phyloP scores from a whole-genome alignment of 1,140 invertebrate genomes.

The Brachionus rubens region DNA sequence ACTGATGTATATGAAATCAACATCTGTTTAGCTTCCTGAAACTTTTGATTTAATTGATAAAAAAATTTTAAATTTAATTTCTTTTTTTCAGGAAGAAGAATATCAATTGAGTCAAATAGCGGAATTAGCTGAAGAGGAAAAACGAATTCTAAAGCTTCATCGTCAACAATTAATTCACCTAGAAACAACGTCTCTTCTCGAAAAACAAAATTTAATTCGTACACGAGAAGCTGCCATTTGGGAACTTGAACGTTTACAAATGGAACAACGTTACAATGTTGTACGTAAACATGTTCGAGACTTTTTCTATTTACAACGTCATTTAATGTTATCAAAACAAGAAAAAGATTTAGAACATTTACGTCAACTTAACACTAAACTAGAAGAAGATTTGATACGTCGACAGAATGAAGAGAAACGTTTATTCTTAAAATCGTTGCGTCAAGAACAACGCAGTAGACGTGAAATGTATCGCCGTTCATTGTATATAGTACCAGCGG shows the following conservation, averaged over 20 bases:
- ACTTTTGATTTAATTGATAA: neutral
- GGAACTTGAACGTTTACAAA: constrained; percentile 45
- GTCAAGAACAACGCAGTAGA: constrained; percentile 44
- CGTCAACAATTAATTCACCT: constrained; percentile 29
- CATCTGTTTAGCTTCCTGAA: too few species aligned
- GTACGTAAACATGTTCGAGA: constrained; percentile 41
- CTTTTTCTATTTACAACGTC: constrained; percentile 44
- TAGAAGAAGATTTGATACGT: constrained; percentile 43
- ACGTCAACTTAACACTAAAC: constrained; percentile 32
- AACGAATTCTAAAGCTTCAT: constrained; percentile 36
- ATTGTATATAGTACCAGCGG: constrained; percentile 6
- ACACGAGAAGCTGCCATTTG: constrained; percentile 40
- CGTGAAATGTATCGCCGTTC: constrained; percentile 39
- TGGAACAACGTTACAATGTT: constrained; percentile 45
- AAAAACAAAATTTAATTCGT: constrained; percentile 41
- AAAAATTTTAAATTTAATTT: neutral
- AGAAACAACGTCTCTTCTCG: constrained; percentile 18
- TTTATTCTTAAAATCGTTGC: constrained; percentile 25
- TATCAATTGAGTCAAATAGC: constrained; percentile 32
- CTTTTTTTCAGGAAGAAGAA: constrained; percentile 27
- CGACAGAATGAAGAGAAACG: constrained; percentile 45
- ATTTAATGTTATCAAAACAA: constrained; percentile 40
- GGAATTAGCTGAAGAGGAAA: constrained; percentile 40
- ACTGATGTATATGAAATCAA: too few species aligned
- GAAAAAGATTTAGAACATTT: constrained; percentile 46